Evolutionary conservation across 2,888 invertebrate species (phyloP).

Genomic region (Branchellion lobata): DNA sequence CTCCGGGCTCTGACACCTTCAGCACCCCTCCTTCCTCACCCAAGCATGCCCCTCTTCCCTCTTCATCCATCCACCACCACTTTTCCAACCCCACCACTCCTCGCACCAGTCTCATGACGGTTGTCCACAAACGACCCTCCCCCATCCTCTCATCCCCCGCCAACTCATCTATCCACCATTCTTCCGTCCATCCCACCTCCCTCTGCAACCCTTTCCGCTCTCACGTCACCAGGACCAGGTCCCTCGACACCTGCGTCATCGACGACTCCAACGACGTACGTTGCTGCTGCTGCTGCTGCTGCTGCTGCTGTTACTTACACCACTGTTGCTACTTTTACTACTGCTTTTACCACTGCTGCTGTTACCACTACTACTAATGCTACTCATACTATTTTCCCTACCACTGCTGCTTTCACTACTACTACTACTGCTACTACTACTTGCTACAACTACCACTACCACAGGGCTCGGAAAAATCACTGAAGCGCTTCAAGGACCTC

Average conservation of each 20-base stretch:
- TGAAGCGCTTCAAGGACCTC: slow-evolving; percentile 8
- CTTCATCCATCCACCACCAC: too few relatives aligned
- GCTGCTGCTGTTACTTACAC: too few relatives aligned
- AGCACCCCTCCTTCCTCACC: background rate
- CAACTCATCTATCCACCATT: background rate
- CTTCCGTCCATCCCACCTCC: background rate
- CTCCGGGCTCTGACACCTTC: slow-evolving; percentile 2
- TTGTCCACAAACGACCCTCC: background rate
- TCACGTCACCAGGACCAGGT: background rate
- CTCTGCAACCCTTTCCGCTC: too few relatives aligned
- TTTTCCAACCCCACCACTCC: slow-evolving; percentile 9
- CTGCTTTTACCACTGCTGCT: too few relatives aligned
- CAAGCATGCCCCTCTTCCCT: background rate
- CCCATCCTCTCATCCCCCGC: background rate
- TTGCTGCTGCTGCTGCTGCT: too few relatives aligned
- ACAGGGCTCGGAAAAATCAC: slow-evolving; percentile 4
- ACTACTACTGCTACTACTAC: too few relatives aligned
- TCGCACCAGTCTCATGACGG: slow-evolving; percentile 39
- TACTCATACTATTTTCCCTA: too few relatives aligned
- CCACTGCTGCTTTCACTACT: too few relatives aligned
- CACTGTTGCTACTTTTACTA: too few relatives aligned
- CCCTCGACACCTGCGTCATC: background rate
- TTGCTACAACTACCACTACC: too few relatives aligned
- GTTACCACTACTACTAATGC: too few relatives aligned
- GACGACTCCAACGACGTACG: background rate